These are phyloP conservation scores for Notodonta ziczac DNA, from an alignment of 2,888 invertebrate genomes.

Conservation along the genomic window DNA sequence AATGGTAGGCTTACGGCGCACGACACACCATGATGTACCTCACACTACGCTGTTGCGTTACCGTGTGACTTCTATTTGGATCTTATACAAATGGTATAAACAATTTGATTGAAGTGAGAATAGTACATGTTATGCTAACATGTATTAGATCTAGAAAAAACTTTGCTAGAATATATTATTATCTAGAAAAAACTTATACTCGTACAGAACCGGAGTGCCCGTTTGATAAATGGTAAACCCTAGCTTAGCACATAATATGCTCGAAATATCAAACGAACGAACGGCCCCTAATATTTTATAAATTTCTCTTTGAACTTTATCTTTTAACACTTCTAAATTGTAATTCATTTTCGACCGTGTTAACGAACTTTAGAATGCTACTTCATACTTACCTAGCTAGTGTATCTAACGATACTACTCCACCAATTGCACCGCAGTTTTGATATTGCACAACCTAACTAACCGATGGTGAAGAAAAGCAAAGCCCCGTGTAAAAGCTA, in stretches of 20 bases:
- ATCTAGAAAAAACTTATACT: background rate
- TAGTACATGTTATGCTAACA: background rate
- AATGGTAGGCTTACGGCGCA: constrained; percentile 13
- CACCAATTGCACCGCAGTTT: background rate
- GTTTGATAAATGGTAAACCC: background rate
- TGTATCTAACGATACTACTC: too few relatives aligned
- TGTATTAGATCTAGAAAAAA: background rate
- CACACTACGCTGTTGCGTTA: background rate
- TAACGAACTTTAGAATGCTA: too few relatives aligned
- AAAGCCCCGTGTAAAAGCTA: too few relatives aligned
- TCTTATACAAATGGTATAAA: background rate
- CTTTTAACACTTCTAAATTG: background rate
- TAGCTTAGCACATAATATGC: constrained; percentile 12
- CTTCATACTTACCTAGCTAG: too few relatives aligned
- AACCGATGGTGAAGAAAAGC: too few relatives aligned
- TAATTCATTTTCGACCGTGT: too few relatives aligned
- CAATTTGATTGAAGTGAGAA: background rate
- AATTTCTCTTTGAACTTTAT: background rate
- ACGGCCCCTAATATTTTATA: background rate
- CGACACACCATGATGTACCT: background rate
- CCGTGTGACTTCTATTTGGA: background rate
- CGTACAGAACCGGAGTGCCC: background rate
- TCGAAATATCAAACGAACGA: constrained; percentile 19
- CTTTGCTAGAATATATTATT: background rate
- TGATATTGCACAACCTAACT: background rate